These are phyloP conservation scores for Caenorhabditis uteleia DNA, from an alignment of 2,888 invertebrate species.

Conservation along the genomic window DNA sequence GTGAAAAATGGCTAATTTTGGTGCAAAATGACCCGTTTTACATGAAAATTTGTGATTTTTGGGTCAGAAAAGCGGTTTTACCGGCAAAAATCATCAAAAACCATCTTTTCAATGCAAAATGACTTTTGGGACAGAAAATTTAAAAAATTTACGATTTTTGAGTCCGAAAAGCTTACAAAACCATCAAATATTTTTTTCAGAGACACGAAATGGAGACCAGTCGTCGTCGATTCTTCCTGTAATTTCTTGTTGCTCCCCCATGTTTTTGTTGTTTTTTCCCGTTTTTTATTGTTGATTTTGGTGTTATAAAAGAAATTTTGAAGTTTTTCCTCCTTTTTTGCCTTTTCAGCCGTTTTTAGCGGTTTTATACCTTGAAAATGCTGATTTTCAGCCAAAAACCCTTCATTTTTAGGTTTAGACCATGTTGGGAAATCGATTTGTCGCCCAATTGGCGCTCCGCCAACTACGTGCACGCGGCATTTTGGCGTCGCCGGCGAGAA, in stretches of 20 bases:
- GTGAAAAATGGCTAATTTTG: neutral
- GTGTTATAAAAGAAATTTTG: slow-evolving; percentile 3
- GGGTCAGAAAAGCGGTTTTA: neutral
- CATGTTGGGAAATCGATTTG: slow-evolving; percentile 39
- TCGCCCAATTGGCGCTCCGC: slow-evolving; percentile 33
- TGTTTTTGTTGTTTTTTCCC: slow-evolving; percentile 12
- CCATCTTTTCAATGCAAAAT: no score
- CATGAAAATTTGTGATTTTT: neutral
- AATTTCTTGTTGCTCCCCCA: slow-evolving; percentile 20
- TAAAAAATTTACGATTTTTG: no score
- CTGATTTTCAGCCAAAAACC: neutral
- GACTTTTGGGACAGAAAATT: no score
- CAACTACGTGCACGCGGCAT: slow-evolving; percentile 24
- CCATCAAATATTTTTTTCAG: slow-evolving; percentile 78
- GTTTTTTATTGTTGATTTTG: slow-evolving; percentile 26
- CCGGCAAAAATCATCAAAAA: neutral
- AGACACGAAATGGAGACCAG: slow-evolving; percentile 92
- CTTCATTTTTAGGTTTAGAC: slow-evolving; percentile 7
- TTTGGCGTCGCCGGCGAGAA: slow-evolving; percentile 11
- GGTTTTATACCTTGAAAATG: neutral
- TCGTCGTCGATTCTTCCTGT: slow-evolving; percentile 89
- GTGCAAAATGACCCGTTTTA: no score
- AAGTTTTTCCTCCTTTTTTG: slow-evolving; percentile 1
- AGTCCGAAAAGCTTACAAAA: no score
- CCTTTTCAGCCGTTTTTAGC: neutral